A percentile compares a stretch with the other conserved stretches of the same genome.
Evolutionary conservation across 2,113 vertebrate genomes (phyloP).

Genomic region (Arenaria interpres): DNA sequence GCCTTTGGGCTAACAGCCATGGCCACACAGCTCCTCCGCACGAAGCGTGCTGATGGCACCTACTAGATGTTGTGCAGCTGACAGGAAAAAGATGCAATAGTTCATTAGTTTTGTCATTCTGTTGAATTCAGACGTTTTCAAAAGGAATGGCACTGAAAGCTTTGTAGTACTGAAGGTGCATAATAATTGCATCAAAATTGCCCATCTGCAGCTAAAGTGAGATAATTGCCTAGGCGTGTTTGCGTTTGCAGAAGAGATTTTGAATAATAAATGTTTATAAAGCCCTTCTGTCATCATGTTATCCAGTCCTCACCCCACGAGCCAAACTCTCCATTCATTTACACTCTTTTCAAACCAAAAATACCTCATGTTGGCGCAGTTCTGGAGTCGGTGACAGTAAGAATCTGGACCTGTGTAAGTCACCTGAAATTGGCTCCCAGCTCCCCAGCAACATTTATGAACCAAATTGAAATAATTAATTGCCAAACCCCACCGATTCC

Average conservation of each 20-base stretch:
- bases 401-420: neutral
- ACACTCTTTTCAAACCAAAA: conserved; percentile 41
- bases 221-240: conserved; percentile 61
- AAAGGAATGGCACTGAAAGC: conserved; percentile 54
- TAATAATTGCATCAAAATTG: conserved; percentile 64
- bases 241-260: conserved; percentile 46
- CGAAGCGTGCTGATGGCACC: neutral
- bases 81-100: conserved; percentile 55
- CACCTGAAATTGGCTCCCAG: neutral
- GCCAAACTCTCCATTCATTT: conserved; percentile 49
- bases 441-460: neutral
- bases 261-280: conserved; percentile 70
- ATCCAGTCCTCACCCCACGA: neutral
- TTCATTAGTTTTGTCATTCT: conserved; percentile 55
- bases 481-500: neutral
- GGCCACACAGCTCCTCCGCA: neutral
- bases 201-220: conserved; percentile 64
- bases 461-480: neutral
- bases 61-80: conserved; percentile 41
- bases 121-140: conserved; percentile 55
- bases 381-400: neutral
- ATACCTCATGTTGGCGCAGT: neutral
- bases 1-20: neutral
- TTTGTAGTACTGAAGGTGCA: conserved; percentile 66
- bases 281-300: conserved; percentile 56